These are phyloP conservation scores for Pteropus rufus DNA, from an alignment of 2,797 vertebrate genomes.

Conservation along the genomic window DNA sequence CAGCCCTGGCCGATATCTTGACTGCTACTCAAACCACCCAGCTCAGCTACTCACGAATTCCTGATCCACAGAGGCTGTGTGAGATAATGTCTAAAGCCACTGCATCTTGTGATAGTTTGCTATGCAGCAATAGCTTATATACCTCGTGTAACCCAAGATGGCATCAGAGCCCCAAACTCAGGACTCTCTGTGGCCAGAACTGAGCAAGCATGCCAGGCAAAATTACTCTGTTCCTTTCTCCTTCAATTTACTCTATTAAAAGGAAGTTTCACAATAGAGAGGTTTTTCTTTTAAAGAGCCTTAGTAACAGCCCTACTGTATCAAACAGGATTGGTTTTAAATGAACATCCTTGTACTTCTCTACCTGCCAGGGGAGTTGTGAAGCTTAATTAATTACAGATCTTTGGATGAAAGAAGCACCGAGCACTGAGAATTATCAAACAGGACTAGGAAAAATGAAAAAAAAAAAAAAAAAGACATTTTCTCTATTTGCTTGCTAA, in stretches of 20 bases:
- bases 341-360: conserved; percentile 58
- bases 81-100: not conserved
- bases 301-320: conserved; percentile 55
- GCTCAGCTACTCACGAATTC: not conserved
- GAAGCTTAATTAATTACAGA: conserved; percentile 66
- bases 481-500: conserved; percentile 78
- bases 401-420: conserved; percentile 66
- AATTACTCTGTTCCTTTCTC: conserved; percentile 25
- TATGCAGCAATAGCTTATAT: not conserved
- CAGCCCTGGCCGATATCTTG: not conserved
- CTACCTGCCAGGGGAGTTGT: conserved; percentile 64
- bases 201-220: conserved; percentile 19
- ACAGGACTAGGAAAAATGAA: conserved; percentile 73
- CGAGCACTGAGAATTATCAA: conserved; percentile 63
- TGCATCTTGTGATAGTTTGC: not conserved
- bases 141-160: not conserved
- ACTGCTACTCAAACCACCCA: not conserved
- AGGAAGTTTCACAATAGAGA: conserved; percentile 49
- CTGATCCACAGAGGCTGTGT: not conserved
- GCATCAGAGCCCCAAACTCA: not conserved
- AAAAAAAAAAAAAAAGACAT: conserved; percentile 10
- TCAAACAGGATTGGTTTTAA: conserved; percentile 68
- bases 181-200: not conserved
- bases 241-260: conserved; percentile 54
- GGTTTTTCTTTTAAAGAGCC: conserved; percentile 47